Conservation (phyloP, 2,888 invertebrate species). For the Noctuana brunneofusca region DNA sequence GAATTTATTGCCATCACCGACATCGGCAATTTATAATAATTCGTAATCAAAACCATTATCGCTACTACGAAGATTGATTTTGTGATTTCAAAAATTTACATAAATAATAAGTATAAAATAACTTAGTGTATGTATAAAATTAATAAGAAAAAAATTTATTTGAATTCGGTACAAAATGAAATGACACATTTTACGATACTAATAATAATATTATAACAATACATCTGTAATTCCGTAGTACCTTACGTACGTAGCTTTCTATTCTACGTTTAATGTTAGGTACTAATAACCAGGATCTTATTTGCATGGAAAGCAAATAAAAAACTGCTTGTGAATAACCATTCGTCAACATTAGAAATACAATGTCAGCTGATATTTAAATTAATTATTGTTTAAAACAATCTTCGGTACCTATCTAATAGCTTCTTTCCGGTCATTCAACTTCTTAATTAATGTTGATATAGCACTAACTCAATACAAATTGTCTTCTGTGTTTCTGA, state of each 20-base stretch:
- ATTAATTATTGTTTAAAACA: conserved; percentile 10
- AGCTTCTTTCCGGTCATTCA: conserved; percentile 56
- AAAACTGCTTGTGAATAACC: not conserved
- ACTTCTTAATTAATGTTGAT: conserved; percentile 63
- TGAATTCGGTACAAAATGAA: too few species aligned
- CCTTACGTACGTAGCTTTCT: too few species aligned
- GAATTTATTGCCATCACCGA: conserved; percentile 28
- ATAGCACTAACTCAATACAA: conserved; percentile 49
- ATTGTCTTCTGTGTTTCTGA: conserved; percentile 54
- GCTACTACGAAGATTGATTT: not conserved
- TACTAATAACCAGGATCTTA: not conserved
- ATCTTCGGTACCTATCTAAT: conserved; percentile 15
- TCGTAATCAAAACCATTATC: conserved; percentile 20
- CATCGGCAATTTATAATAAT: conserved; percentile 33
- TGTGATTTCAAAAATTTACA: too few species aligned
- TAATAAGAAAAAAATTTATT: too few species aligned
- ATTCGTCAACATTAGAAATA: conserved; percentile 5
- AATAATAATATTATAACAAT: too few species aligned
- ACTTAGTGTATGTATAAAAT: too few species aligned
- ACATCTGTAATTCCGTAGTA: not conserved
- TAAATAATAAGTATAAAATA: too few species aligned
- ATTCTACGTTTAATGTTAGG: not conserved
- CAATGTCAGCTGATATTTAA: conserved; percentile 16
- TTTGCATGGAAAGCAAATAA: not conserved
- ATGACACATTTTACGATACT: too few species aligned